These are phyloP conservation scores for Penaeus indicus DNA, from an alignment of 1,140 invertebrate genomes.

Conservation along the genomic window DNA sequence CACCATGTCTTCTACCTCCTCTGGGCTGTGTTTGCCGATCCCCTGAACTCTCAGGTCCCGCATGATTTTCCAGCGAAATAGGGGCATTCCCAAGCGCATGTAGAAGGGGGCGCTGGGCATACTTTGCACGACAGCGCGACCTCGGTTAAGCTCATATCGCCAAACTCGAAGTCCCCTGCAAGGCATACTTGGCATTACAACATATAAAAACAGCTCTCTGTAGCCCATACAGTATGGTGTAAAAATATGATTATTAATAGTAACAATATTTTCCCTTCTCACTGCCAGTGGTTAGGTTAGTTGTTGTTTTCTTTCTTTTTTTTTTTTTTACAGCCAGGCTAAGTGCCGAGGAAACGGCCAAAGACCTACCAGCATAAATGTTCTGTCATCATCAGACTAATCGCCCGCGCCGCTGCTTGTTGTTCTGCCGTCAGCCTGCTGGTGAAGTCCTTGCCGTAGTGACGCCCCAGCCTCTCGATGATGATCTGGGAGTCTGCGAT, in stretches of 20 bases:
- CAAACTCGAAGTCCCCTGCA: constrained; percentile 13
- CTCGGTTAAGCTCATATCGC: background rate
- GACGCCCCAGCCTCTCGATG: constrained; percentile 69
- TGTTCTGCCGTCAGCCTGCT: constrained; percentile 66
- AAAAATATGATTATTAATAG: too few species aligned
- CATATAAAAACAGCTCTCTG: background rate
- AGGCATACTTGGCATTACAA: background rate
- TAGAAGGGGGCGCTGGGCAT: background rate
- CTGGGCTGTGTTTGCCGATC: constrained; percentile 10
- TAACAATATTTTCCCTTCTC: too few species aligned
- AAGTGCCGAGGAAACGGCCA: too few species aligned
- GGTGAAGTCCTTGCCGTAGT: constrained; percentile 65
- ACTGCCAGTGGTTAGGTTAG: background rate
- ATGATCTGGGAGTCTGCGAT: constrained; percentile 72
- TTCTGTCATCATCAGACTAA: constrained; percentile 71
- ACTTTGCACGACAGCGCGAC: background rate
- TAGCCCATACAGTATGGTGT: background rate
- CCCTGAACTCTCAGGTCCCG: constrained; percentile 12
- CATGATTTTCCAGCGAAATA: background rate
- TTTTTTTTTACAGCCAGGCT: background rate
- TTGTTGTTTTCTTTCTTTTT: background rate
- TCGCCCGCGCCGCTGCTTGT: constrained; percentile 67
- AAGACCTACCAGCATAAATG: constrained; percentile 69
- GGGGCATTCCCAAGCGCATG: too few species aligned
- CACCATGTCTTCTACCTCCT: constrained; percentile 26